These are phyloP conservation scores for Spea hammondii DNA, from an alignment of 2,797 vertebrate genomes.

Conservation along the genomic window DNA sequence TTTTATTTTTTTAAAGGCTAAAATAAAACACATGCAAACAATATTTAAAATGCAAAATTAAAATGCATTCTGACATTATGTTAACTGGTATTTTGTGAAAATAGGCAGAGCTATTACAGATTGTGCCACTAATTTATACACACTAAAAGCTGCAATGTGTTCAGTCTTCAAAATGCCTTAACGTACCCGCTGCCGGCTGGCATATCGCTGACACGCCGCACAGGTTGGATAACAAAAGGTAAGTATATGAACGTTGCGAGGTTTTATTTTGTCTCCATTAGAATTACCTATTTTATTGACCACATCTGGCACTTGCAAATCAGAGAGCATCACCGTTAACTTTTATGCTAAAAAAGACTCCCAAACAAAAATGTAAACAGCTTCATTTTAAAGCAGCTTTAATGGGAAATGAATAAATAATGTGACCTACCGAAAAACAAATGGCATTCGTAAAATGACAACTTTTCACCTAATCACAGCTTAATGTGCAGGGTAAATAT, in stretches of 20 bases:
- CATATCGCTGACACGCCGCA: not conserved
- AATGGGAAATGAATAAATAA: not conserved
- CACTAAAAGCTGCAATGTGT: conserved; percentile 38
- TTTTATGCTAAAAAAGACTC: conserved; percentile 24
- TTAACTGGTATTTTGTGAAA: conserved; percentile 51
- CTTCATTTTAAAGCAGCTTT: conserved; percentile 17
- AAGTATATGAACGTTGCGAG: conserved; percentile 26
- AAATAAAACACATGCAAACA: conserved; percentile 45
- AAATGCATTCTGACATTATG: conserved; percentile 46
- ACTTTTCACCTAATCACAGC: no score
- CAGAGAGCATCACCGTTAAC: conserved; percentile 32
- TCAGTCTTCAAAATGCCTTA: conserved; percentile 6
- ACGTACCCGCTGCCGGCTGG: not conserved
- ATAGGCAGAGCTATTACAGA: conserved; percentile 51
- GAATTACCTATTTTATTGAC: conserved; percentile 34
- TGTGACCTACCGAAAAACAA: not conserved
- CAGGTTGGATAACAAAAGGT: conserved; percentile 31
- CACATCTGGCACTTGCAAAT: conserved; percentile 43
- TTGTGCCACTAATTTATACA: conserved; percentile 52
- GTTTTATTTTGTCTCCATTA: conserved; percentile 18
- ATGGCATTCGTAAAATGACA: not conserved
- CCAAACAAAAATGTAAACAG: conserved; percentile 38
- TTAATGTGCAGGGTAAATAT: no score
- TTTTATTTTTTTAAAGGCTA: conserved; percentile 34
- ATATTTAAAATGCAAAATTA: conserved; percentile 51